Conservation (phyloP, 2,888 invertebrate genomes). For the Cephus runcator region DNA sequence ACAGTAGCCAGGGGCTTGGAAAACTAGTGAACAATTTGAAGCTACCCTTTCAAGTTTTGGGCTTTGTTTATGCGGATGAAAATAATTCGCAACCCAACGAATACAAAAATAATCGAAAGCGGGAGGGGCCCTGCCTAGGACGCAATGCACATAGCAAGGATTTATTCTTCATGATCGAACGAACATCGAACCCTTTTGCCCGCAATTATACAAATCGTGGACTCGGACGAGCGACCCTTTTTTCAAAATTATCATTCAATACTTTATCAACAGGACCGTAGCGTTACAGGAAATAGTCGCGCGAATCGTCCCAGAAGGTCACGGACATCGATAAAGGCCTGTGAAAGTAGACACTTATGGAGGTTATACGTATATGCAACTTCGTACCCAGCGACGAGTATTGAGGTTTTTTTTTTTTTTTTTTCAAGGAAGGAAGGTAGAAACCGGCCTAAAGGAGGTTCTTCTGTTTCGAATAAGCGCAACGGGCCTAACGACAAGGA, state of each 20-base stretch:
- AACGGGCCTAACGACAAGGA: conserved; percentile 14
- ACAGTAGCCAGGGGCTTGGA: conserved; percentile 51
- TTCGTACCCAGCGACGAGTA: background rate
- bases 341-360: background rate
- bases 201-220: background rate
- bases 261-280: background rate
- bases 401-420: background rate
- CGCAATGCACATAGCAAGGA: background rate
- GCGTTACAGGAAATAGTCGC: background rate
- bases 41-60: conserved; percentile 55
- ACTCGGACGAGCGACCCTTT: background rate
- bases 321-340: background rate
- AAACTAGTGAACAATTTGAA: conserved; percentile 61
- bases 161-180: background rate
- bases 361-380: background rate
- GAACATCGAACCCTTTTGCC: background rate
- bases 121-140: background rate
- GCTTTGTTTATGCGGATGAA: conserved; percentile 59
- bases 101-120: conserved; percentile 26
- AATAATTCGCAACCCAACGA: conserved; percentile 45
- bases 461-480: conserved; percentile 13
- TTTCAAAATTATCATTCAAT: background rate
- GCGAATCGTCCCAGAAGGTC: background rate
- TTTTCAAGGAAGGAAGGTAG: background rate
- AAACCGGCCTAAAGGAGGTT: background rate